Conservation (phyloP, 2,888 invertebrate genomes). For the Trachelus tabidus region DNA sequence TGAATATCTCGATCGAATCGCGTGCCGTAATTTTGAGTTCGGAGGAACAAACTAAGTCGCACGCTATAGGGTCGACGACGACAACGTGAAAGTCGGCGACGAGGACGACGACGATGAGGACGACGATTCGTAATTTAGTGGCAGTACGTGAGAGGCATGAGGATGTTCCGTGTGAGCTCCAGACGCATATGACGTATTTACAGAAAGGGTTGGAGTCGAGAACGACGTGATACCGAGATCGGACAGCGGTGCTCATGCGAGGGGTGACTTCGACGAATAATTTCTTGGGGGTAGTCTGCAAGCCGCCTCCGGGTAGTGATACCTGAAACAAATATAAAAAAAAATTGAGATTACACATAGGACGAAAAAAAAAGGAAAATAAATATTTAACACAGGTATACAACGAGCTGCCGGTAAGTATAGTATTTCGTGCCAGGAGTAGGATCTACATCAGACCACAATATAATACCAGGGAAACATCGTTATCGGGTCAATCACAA, state of each 20-base stretch:
- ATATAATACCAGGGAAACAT: too few species aligned
- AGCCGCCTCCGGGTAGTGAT: constrained; percentile 40
- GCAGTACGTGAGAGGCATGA: constrained; percentile 19
- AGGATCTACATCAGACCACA: too few species aligned
- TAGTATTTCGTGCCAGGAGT: too few species aligned
- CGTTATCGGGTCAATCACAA: not conserved
- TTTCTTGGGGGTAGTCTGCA: constrained; percentile 30
- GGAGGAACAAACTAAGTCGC: too few species aligned
- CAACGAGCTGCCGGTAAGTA: too few species aligned
- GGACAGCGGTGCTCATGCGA: constrained; percentile 28
- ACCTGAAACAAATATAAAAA: constrained; percentile 44
- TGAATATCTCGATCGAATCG: too few species aligned
- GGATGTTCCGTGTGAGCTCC: constrained; percentile 3
- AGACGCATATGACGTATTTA: constrained; percentile 9
- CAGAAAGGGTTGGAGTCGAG: constrained; percentile 9
- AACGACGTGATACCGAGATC: constrained; percentile 7
- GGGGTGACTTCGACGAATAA: constrained; percentile 33
- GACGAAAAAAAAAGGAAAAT: not conserved
- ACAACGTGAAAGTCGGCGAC: not conserved
- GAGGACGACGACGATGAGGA: constrained; percentile 20
- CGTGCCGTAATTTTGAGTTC: too few species aligned
- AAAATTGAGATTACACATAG: not conserved
- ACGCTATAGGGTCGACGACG: too few species aligned
- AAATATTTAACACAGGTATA: too few species aligned
- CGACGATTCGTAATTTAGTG: constrained; percentile 22